These are phyloP conservation scores for Neolamprologus sp. DNA, from an alignment of 2,113 vertebrate genomes.

Conservation along the genomic window DNA sequence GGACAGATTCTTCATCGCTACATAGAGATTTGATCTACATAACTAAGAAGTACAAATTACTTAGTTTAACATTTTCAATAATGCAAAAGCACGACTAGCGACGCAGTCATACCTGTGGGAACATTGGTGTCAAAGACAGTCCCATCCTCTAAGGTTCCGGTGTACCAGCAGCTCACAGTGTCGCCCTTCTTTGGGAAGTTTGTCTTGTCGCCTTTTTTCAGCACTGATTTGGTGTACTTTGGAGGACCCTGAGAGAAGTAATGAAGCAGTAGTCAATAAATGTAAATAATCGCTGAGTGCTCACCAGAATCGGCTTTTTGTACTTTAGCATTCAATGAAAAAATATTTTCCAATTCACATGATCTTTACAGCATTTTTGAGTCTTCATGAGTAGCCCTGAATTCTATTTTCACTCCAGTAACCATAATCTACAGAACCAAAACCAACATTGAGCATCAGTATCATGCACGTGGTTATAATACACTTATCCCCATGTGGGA, in stretches of 20 bases:
- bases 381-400: accelerated
- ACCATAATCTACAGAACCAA: background rate
- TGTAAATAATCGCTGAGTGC: background rate
- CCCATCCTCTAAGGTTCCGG: slow-evolving; percentile 86
- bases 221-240: slow-evolving; percentile 82
- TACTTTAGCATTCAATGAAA: background rate
- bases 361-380: background rate
- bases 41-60: background rate
- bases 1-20: background rate
- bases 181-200: slow-evolving; percentile 96
- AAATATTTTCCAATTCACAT: background rate
- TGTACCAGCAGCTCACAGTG: slow-evolving; percentile 94
- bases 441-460: background rate
- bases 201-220: slow-evolving; percentile 93
- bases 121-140: slow-evolving; percentile 95
- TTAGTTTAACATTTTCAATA: background rate
- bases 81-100: too few relatives aligned
- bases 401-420: background rate
- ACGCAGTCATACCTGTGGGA: slow-evolving; percentile 71
- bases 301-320: background rate
- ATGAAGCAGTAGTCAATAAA: background rate
- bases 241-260: slow-evolving; percentile 78
- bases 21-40: accelerated
- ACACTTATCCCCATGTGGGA: background rate
- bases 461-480: background rate